Base-by-base conservation (phyloP, 1,140 invertebrate genomes). In the Neodiprion fabricii region DNA sequence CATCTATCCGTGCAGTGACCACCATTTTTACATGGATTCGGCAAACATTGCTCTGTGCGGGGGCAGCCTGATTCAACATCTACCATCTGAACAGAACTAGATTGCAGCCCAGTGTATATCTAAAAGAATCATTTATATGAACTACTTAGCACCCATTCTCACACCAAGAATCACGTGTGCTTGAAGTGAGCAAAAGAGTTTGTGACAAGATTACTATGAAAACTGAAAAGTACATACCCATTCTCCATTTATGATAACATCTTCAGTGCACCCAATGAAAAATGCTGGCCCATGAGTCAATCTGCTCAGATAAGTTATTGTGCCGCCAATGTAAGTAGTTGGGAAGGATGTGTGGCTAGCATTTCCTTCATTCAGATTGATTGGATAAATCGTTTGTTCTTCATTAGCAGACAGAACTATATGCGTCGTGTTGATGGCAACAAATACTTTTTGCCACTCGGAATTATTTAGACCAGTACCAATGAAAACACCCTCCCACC, bases 251-350 rank as follows among this genome's bases (percentile, higher is more conserved):
- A 98, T 93, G 40, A 93, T 91, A 9, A 98, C 92, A 85, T 99
- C 97, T 85, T 97, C 94, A 85, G 97, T 94, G 85, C 97, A 99
- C 4, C 97, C 97, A 17, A 97, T 93, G 84, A 96, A 96, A 76
- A 91, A 93, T 47, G 93, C 91, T 0, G 93, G 92, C 7, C 92
- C 92, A 78, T 94, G 93, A 0, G 93, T 91, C 61, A 95, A 86
- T 77, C 92, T 91, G 12, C 90, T 87, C 40, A 94, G 86, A 75
- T 93, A 93, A 28, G 83, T 91, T 67, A 93, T 92, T 12, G 93
- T 93, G 0, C 94, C 94, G 21, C 95, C 95, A 10, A 96, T 89
- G 78, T 94, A 94, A 2, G 95, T 96, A 9, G 91, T 91, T 1
- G 94, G 94, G 82, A 96, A 96, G 65, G 94, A 95, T 21, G 94